Evolutionary conservation across 2,888 invertebrate species (phyloP).

Genomic region (Nemotelus pantherinus): DNA sequence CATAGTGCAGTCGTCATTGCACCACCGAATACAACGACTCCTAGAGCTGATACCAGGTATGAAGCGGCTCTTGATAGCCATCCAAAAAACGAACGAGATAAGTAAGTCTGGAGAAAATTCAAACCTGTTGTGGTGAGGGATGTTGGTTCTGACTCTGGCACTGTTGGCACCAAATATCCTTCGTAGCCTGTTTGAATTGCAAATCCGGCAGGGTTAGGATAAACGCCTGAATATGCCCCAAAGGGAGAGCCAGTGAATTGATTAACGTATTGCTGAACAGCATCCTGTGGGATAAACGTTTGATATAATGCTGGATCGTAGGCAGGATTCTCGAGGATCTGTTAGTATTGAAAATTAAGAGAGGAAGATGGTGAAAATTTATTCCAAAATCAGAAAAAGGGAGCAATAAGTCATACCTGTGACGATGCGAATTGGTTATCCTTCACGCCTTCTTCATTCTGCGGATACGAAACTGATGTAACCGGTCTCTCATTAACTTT

Average conservation of each 20-base stretch:
- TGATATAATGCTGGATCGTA: conserved; percentile 58
- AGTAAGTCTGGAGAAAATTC: conserved; percentile 54
- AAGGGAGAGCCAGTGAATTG: conserved; percentile 56
- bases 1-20: conserved; percentile 68
- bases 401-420: conserved; percentile 34
- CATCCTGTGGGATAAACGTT: conserved; percentile 60
- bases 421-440: conserved; percentile 46
- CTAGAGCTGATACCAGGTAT: conserved; percentile 64
- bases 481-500: conserved; percentile 8
- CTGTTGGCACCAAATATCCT: conserved; percentile 63
- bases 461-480: neutral
- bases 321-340: conserved; percentile 54
- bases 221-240: conserved; percentile 47
- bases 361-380: neutral
- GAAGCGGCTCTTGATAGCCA: conserved; percentile 65
- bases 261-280: conserved; percentile 61
- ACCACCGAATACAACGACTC: conserved; percentile 67
- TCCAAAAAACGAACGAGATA: conserved; percentile 58
- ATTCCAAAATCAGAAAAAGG: neutral
- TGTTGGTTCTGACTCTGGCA: conserved; percentile 49
- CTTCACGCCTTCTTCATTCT: conserved; percentile 41
- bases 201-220: conserved; percentile 56
- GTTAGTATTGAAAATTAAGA: neutral
- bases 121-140: conserved; percentile 44
- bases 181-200: conserved; percentile 65